phyloP scores from a whole-genome alignment of 1,140 invertebrate genomes.

The Parasteatoda tepidariorum region DNA sequence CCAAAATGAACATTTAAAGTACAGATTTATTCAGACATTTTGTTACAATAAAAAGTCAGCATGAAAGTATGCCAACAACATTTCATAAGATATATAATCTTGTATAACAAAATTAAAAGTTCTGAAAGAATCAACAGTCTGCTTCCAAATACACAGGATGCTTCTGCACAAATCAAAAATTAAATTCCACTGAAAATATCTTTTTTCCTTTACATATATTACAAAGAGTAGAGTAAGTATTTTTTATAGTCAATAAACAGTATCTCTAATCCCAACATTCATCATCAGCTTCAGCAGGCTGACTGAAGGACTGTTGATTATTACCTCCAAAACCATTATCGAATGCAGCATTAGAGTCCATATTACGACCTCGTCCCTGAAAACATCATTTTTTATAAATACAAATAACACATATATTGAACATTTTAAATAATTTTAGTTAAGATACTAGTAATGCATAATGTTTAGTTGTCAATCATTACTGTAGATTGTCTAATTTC shows the following conservation, averaged over 20 bases:
- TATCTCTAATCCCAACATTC: slow-evolving; percentile 19
- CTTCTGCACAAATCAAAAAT: background rate
- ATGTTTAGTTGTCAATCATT: too few relatives aligned
- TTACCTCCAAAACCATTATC: background rate
- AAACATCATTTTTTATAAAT: too few relatives aligned
- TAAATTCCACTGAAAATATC: slow-evolving; percentile 22
- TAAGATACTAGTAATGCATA: too few relatives aligned
- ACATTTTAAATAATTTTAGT: too few relatives aligned
- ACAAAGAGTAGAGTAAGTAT: slow-evolving; percentile 12
- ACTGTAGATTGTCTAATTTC: too few relatives aligned
- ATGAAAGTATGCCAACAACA: too few relatives aligned
- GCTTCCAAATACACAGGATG: background rate
- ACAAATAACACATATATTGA: too few relatives aligned
- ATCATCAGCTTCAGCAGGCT: background rate
- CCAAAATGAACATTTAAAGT: too few relatives aligned
- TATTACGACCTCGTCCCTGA: slow-evolving; percentile 24
- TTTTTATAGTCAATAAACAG: background rate
- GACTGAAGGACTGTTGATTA: background rate
- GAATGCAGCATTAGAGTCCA: slow-evolving; percentile 32
- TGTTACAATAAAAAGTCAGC: too few relatives aligned
- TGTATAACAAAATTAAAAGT: too few relatives aligned
- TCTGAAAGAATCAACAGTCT: slow-evolving; percentile 11
- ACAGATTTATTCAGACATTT: too few relatives aligned
- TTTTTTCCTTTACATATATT: slow-evolving; percentile 41
- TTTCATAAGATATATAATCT: too few relatives aligned